phyloP scores from a whole-genome alignment of 1,140 invertebrate genomes.

The Kradibia gibbosae region DNA sequence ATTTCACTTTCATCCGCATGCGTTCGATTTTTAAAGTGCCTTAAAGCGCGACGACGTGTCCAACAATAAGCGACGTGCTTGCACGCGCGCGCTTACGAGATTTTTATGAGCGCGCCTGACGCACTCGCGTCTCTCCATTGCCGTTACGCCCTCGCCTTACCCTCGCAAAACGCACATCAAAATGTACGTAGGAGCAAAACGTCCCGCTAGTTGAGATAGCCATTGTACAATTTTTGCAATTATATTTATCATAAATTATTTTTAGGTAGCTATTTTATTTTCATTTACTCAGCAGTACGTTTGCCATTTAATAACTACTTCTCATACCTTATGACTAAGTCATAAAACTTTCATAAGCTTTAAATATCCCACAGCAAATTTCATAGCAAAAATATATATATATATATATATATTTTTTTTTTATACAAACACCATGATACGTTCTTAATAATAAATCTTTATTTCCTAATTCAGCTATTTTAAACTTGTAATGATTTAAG shows the following conservation, averaged over 20 bases:
- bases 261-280: background rate
- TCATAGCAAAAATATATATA: no score
- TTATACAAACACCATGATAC: no score
- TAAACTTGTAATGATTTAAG: no score
- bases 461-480: no score
- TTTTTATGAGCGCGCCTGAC: background rate
- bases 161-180: background rate
- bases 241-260: background rate
- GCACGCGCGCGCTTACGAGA: background rate
- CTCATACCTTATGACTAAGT: background rate
- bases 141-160: background rate
- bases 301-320: background rate
- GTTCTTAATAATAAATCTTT: no score
- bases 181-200: background rate
- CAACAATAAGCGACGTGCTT: background rate
- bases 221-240: background rate
- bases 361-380: no score
- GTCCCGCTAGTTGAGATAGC: background rate
- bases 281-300: background rate
- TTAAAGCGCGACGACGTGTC: constrained; percentile 14
- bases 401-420: no score
- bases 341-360: no score
- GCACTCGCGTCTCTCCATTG: background rate
- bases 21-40: constrained; percentile 9
- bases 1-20: constrained; percentile 28